These are phyloP conservation scores for Apodemia duryi DNA, from an alignment of 2,888 invertebrate species.

Conservation along the genomic window DNA sequence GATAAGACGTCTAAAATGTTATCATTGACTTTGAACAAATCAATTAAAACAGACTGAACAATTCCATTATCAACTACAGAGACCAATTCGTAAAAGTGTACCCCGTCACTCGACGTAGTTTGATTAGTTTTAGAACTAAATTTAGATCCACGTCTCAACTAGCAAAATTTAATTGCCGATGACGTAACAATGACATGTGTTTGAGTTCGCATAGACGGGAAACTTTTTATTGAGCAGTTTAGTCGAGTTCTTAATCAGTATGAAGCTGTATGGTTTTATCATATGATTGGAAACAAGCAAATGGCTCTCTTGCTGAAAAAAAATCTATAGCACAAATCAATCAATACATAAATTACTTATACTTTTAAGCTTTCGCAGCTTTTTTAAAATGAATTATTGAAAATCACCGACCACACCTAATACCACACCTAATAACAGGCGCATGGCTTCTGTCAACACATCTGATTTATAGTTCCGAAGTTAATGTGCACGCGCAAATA, in stretches of 20 bases:
- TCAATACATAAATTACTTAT: no score
- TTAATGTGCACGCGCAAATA: no score
- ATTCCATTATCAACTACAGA: background rate
- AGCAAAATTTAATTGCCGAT: background rate
- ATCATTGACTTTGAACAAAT: background rate
- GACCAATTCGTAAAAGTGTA: background rate
- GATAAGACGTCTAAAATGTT: background rate
- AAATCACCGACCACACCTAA: no score
- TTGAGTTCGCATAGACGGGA: background rate
- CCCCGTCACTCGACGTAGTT: background rate
- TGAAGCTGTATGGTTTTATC: background rate
- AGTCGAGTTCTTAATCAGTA: background rate
- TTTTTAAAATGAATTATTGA: no score
- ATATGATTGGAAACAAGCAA: no score
- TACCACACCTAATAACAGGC: no score
- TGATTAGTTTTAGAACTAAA: slow-evolving; percentile 9
- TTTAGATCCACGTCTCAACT: background rate
- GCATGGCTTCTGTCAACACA: no score
- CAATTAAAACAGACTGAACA: slow-evolving; percentile 3
- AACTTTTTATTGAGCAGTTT: background rate
- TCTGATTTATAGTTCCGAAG: no score
- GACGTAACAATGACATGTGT: background rate
- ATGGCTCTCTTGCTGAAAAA: no score
- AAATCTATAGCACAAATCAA: no score
- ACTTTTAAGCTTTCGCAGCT: no score